Base-by-base conservation (phyloP, 2,888 invertebrate species). In the Ischnus inquisitorius region DNA sequence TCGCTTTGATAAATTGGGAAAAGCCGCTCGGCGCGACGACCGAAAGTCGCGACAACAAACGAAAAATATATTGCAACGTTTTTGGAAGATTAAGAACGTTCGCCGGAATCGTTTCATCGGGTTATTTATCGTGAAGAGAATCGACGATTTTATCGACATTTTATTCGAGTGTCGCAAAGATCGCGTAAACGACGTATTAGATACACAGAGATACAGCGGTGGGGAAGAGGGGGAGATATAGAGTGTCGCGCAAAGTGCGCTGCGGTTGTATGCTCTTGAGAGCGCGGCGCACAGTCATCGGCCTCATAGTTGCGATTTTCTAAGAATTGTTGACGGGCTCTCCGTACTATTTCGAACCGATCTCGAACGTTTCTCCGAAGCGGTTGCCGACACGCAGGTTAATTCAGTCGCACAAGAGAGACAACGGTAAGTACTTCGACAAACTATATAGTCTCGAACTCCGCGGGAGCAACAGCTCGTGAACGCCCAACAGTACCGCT, bases 341-440 rank as follows among this genome's bases (percentile, higher is more conserved):
- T 67, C 54, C 78, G 79, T 76, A 84, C 87, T 87, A 87, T 87
- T 87, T 86, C 84, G 80, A 87, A 85, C 75, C 80, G 84, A 87
- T 87, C 87, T 85, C 80, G 78, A 84, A 81, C 67, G 76, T 51
- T 87, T 87, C 86, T 79, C 25, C 43, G 87, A 85, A 87, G 60
- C 71, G 79, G 60, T 84, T 79, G 83, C 78, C 86, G 82, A 82
- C 83, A 78, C 80, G 72, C 84, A 84, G 85, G 84, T 85, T 87
- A 86, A 87, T 87, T 87, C 86, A 86, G 87, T 86, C 84, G 77
- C 76, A 71, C 54, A 80, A 84, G 80, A 77, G 76, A 80, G 77
- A 84, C 80, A 85, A 82, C 82, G 79, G 62, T 85, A 84, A 87
- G 67, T 85, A 78, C 84, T 84, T 81, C 71, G 79, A 72, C 72